Evolutionary conservation across 2,888 invertebrate species (phyloP), one percentile per base, ranked within the genome.

Genomic region (Tillus elongatus): DNA sequence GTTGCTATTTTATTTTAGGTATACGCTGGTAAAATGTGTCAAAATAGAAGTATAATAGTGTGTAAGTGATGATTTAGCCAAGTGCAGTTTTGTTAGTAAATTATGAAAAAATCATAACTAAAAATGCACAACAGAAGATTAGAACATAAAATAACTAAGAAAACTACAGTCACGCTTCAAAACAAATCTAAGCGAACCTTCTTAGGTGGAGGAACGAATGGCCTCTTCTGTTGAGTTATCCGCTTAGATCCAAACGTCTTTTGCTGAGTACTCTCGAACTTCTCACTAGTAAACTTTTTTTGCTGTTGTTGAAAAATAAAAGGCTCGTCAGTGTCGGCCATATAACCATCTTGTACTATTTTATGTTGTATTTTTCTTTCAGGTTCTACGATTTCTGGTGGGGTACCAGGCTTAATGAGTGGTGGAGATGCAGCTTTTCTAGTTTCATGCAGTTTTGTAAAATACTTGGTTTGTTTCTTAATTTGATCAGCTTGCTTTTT

Each of bases 271-370:
- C n/a, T n/a, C 11, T 29, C 31, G 32, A 19, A 39, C 12, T 36
- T 36, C 15, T 42, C 37, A 27, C 31, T 33, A 27, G 16, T 30
- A 3, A 36, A 1, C 37, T 30, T 42, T 36, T 44, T 31, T 61
- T 1, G 51, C 53, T 26, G 57, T 53, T 33, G 39, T 52, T 41
- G 46, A 19, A 8, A 19, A n/a, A 19, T 59, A 10, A 72, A 66
- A 2, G 76, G 74, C 47, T 80, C 80, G 47, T 80, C 79, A 0
- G 80, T 80, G 52, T 81, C 81, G 2, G 81, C 81, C 63, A 77
- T 76, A 51, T 81, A 81, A 8, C 81, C 81, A 40, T 75, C 75
- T 13, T 66, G 61, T 34, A 67, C 60, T 15, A 54, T 53, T 52
- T 70, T 71, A 35, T 64, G 61, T 51, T 73, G 74, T 10, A 63